Base-by-base conservation (phyloP, 2,888 invertebrate genomes). In the Netelia fuscicornis region DNA sequence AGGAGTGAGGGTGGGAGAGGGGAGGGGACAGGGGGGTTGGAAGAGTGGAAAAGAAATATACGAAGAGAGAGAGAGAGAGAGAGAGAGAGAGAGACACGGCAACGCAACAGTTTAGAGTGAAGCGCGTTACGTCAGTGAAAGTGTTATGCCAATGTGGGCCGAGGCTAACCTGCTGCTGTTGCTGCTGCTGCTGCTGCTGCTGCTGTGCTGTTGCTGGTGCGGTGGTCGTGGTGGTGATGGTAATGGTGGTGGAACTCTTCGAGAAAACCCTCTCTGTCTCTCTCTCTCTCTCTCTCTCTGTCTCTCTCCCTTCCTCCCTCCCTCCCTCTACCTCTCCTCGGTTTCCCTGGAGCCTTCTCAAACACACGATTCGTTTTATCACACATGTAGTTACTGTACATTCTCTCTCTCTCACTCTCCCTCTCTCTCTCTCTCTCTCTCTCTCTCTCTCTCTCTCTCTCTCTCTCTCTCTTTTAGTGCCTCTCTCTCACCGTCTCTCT, bases 121-220 rank as follows among this genome's bases (percentile, higher is more conserved):
- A 91, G 93, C 92, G 77, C 85, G 93, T 93, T 93, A 93, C 93
- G 93, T 93, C 93, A 93, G 93, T 93, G 93, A 93, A 93, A 93
- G 93, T 93, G 93, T 93, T 93, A 93, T 93, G 92, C 93, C 93
- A 90, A 93, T 93, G 92, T 93, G 93, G 93, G 93, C 93, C 93
- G 93, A 93, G 93, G 93, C 93, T 93, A 93, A 93, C 93, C 92
- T 93, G 93, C 93, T 91, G 93, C 91, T 91, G 92, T 92, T 92
- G 93, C 93, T 62, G 48, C 91, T 92, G 92, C 92, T 90, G 92
- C 92, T 90, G 92, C 92, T 92, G 93, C 92, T 77, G 65, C 30
- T 30, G 30, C 0, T 30, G 30, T 17, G 17, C 30, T 30, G 30
- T 3, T 30, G 30, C 30, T 5, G 30, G 30, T 30, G 30, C 6